Conservation (phyloP, 2,888 invertebrate genomes). For the Eilema griseolum region DNA sequence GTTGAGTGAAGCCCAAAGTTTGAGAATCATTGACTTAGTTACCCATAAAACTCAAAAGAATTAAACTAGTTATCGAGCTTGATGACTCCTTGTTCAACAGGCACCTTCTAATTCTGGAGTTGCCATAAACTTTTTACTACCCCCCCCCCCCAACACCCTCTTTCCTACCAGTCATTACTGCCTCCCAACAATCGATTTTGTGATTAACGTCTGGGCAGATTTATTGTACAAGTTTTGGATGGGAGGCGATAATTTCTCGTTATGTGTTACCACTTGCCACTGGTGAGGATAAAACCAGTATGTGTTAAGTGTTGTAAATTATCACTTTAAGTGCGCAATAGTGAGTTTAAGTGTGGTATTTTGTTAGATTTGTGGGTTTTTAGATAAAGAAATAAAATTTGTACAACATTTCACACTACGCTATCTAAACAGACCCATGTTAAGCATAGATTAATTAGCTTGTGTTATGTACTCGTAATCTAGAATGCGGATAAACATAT, state of each 20-base stretch:
- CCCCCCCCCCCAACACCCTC: background rate
- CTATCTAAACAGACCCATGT: no score
- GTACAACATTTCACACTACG: no score
- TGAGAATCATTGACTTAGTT: background rate
- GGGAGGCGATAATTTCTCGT: constrained; percentile 31
- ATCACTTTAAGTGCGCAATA: background rate
- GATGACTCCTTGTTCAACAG: constrained; percentile 37
- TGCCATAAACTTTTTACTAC: constrained; percentile 29
- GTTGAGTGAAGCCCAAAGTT: background rate
- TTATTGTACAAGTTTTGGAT: constrained; percentile 34
- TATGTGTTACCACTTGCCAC: constrained; percentile 10
- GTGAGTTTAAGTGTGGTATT: background rate
- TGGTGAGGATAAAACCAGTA: background rate
- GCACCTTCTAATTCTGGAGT: constrained; percentile 37
- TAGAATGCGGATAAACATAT: no score
- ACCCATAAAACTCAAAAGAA: constrained; percentile 38
- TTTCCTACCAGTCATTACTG: constrained; percentile 24
- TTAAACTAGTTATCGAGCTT: constrained; percentile 24
- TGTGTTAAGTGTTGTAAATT: constrained; percentile 2
- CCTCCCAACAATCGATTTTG: constrained; percentile 43
- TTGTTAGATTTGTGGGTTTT: background rate
- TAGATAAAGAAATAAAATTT: no score
- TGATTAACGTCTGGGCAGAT: constrained; percentile 40
- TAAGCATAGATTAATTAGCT: no score
- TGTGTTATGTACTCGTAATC: no score